Conservation (phyloP, 2,797 vertebrate genomes). For the Pachyuromys duprasi region DNA sequence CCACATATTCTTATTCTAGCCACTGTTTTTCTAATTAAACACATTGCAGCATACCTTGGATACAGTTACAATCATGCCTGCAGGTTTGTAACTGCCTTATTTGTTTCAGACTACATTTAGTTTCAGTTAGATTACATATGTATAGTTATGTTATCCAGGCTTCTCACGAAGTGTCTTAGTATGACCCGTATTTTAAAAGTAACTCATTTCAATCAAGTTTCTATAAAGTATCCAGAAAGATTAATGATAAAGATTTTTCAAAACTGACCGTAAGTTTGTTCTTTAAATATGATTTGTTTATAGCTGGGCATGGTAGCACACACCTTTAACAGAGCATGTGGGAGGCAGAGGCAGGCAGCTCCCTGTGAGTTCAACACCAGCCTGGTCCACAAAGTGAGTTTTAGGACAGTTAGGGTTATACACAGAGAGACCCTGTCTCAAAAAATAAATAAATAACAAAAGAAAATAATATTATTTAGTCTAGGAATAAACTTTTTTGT, state of each 20-base stretch:
- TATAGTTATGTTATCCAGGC: background rate
- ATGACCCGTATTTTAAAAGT: background rate
- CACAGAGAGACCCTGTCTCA: too few species aligned
- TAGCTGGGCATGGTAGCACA: too few species aligned
- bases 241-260: background rate
- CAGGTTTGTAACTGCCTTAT: background rate
- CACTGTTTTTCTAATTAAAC: background rate
- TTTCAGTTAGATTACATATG: background rate
- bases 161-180: background rate
- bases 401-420: too few species aligned
- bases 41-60: background rate
- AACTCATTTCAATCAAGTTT: background rate
- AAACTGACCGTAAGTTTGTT: background rate
- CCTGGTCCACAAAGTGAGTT: too few species aligned
- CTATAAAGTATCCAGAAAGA: background rate
- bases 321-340: too few species aligned
- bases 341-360: too few species aligned
- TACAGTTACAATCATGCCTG: background rate
- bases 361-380: too few species aligned
- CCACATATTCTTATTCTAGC: background rate
- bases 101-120: background rate
- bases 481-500: background rate
- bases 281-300: background rate
- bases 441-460: too few species aligned
- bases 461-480: too few species aligned